phyloP scores from a whole-genome alignment of 2,888 invertebrate genomes.

The Polyploca ridens region DNA sequence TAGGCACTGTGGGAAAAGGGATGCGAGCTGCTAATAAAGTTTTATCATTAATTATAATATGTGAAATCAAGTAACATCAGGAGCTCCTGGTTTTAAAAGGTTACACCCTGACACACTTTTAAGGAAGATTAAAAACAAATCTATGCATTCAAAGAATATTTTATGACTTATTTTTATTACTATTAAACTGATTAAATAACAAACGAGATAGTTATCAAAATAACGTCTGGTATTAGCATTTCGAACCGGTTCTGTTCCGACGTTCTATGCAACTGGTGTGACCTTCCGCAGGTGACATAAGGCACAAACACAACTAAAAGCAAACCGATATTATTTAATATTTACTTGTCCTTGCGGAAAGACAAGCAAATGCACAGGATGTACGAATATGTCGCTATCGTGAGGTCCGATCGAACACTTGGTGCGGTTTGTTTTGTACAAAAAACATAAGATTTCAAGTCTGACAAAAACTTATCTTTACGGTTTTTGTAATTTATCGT shows the following conservation, averaged over 20 bases:
- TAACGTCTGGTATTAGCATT: not conserved
- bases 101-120: too few species aligned
- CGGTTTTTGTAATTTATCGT: too few species aligned
- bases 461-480: too few species aligned
- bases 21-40: too few species aligned
- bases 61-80: too few species aligned
- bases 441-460: not conserved
- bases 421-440: not conserved
- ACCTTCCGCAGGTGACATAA: conserved; percentile 1
- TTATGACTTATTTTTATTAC: not conserved
- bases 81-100: too few species aligned
- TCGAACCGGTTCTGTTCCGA: not conserved
- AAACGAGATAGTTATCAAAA: not conserved
- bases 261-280: not conserved
- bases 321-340: not conserved
- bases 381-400: not conserved
- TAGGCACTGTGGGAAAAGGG: too few species aligned
- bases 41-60: too few species aligned
- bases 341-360: conserved; percentile 2
- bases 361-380: not conserved
- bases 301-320: not conserved
- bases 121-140: too few species aligned
- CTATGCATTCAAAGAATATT: too few species aligned
- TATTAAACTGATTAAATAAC: not conserved
- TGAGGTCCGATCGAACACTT: not conserved